Evolutionary conservation across 2,113 vertebrate species (phyloP).

Genomic region (Camelus dromedarius): DNA sequence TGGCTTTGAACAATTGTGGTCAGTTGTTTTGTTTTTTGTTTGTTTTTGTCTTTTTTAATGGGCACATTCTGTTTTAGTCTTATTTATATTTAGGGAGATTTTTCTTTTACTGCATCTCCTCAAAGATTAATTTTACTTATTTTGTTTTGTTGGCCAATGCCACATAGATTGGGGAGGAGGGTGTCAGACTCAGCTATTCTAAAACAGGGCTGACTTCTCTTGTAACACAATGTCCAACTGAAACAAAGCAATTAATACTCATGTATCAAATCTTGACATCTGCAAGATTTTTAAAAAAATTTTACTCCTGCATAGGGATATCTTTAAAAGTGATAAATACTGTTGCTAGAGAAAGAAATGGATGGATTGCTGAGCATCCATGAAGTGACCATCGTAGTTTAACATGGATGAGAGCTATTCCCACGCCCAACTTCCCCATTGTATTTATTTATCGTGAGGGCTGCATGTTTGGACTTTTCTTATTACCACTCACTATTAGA

Average conservation of each 20-base stretch:
- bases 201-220: background rate
- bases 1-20: slow-evolving; percentile 22
- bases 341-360: background rate
- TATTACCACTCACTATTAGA: background rate
- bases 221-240: background rate
- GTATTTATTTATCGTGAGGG: background rate
- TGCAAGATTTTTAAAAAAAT: background rate
- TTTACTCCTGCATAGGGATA: background rate
- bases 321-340: background rate
- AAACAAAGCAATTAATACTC: slow-evolving; percentile 45
- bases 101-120: slow-evolving; percentile 71
- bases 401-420: background rate
- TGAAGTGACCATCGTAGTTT: background rate
- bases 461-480: background rate
- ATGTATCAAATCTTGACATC: background rate
- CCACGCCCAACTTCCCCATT: background rate
- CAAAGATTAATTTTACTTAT: slow-evolving; percentile 77
- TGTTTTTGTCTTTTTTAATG: slow-evolving; percentile 44
- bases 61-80: slow-evolving; percentile 82
- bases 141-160: slow-evolving; percentile 63
- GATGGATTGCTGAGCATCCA: background rate
- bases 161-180: background rate
- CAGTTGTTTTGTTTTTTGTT: background rate
- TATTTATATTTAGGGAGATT: slow-evolving; percentile 80
- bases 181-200: slow-evolving; percentile 63